Evolutionary conservation across 2,888 invertebrate species (phyloP), one percentile per base, ranked within the genome.

Genomic region (Drosophila bunnanda): DNA sequence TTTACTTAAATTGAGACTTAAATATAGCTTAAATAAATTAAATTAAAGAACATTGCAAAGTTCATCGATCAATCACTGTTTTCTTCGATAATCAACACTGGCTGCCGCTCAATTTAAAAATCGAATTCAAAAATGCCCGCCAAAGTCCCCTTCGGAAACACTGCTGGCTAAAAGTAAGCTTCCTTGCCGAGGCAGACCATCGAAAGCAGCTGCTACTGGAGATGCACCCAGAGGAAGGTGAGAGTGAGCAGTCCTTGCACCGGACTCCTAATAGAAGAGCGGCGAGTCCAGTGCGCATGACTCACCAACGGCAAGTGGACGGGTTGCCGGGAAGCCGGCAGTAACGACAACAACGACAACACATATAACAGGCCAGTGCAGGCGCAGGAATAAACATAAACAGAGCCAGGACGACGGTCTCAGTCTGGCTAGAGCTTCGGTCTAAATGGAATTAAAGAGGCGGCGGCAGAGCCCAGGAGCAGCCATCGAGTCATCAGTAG

Each of bases 301-400:
- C 30, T 54, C 59, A 41, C 41, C 54, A 60, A 60, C 54, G 52
- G 38, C 38, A 52, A 30, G 28, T 39, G 58, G 30, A 48, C 64
- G 46, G 48, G 44, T 41, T 28, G 39, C 25, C 48, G 57, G 39
- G 80, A 79, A 77, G 79, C 78, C 81, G 78, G 68, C 82, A 87
- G 78, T 78, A 81, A 70, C 48, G 77, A 68, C 62, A 72, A 77
- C 54, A 66, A 67, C 15, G 38, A 57, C 56, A 53, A 48, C 46
- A 1, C n/a, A 46, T 54, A 52, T 36, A 46, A 46, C 32, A 7
- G 25, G 46, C 32, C 67, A 66, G 53, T 72, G 72, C 57, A 68
- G 67, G 78, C 80, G 77, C 82, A 88, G 71, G 79, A 68, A 86
- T 83, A 86, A 85, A 88, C 84, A 89, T 85, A 85, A 85, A 78